A percentile compares a stretch with the other conserved stretches of the same genome.
phyloP scores from a whole-genome alignment of 2,888 invertebrate genomes.

The Drosophila colorata region DNA sequence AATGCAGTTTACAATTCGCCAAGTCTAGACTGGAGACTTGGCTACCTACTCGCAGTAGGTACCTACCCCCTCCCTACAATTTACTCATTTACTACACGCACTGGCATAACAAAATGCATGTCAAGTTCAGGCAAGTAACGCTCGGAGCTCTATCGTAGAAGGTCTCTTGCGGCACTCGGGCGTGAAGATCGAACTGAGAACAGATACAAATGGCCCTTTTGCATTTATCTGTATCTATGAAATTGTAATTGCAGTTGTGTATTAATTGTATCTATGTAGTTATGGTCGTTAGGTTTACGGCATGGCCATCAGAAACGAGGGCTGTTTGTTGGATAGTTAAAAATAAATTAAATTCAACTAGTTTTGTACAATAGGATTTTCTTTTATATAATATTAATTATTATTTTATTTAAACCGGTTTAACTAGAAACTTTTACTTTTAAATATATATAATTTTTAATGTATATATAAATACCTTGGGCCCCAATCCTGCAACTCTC shows the following conservation, averaged over 20 bases:
- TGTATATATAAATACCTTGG: no score
- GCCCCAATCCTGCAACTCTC: no score
- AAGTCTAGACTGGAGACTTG: constrained; percentile 58
- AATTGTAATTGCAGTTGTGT: constrained; percentile 28
- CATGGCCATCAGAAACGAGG: constrained; percentile 35
- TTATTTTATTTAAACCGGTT: no score
- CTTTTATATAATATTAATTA: no score
- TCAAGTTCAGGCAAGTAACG: constrained; percentile 67
- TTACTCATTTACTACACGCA: constrained; percentile 58
- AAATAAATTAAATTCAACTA: not conserved
- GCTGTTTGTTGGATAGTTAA: not conserved
- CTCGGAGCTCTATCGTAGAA: constrained; percentile 35
- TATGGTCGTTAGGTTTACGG: constrained; percentile 19
- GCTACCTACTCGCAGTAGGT: constrained; percentile 44
- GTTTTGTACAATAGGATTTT: not conserved
- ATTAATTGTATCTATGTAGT: constrained; percentile 30
- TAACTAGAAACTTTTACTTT: no score
- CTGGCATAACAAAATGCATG: constrained; percentile 63
- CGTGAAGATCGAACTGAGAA: constrained; percentile 74
- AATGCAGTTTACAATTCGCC: constrained; percentile 66
- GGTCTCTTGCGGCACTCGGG: constrained; percentile 68
- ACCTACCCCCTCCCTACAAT: constrained; percentile 19
- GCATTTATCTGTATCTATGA: constrained; percentile 20
- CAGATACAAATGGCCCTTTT: constrained; percentile 47
- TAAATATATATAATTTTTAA: no score